phyloP scores from a whole-genome alignment of 2,797 vertebrate species.

The Chiroxiphia lanceolata region DNA sequence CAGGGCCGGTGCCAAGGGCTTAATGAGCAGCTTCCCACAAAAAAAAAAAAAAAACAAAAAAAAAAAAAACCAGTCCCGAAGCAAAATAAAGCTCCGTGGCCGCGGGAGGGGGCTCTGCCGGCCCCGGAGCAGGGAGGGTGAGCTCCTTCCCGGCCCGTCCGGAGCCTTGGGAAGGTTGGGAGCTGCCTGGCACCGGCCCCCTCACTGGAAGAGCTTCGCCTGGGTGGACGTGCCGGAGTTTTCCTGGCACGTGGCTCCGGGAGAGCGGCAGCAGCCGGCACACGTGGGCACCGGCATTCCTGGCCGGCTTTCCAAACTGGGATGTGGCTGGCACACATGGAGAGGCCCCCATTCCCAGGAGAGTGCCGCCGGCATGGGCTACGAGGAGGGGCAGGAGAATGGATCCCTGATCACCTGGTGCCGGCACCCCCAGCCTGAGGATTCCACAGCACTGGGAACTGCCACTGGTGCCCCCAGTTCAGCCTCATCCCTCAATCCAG shows the following conservation, averaged over 20 bases:
- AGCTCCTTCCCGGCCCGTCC: neutral
- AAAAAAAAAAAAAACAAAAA: neutral
- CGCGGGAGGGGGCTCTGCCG: neutral
- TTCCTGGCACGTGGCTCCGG: neutral
- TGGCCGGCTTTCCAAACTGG: neutral
- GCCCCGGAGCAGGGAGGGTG: neutral
- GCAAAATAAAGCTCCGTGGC: neutral
- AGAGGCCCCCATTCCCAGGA: neutral
- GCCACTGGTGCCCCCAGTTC: rapidly evolving
- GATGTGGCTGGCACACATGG: neutral
- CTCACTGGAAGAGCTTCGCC: neutral
- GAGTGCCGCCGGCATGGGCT: rapidly evolving
- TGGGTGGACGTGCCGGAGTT: neutral
- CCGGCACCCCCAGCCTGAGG: neutral
- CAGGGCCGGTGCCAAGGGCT: conserved; percentile 32
- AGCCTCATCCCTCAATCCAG: neutral
- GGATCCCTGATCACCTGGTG: neutral
- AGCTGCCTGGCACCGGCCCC: neutral
- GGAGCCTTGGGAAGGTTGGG: neutral
- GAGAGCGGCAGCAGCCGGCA: neutral
- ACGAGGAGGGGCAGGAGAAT: neutral
- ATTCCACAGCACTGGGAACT: rapidly evolving
- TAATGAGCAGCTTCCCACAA: neutral
- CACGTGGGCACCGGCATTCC: neutral
- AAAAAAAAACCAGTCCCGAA: neutral